Base-by-base conservation (phyloP, 2,797 vertebrate genomes). In the Petrocephalus schoutedeni region DNA sequence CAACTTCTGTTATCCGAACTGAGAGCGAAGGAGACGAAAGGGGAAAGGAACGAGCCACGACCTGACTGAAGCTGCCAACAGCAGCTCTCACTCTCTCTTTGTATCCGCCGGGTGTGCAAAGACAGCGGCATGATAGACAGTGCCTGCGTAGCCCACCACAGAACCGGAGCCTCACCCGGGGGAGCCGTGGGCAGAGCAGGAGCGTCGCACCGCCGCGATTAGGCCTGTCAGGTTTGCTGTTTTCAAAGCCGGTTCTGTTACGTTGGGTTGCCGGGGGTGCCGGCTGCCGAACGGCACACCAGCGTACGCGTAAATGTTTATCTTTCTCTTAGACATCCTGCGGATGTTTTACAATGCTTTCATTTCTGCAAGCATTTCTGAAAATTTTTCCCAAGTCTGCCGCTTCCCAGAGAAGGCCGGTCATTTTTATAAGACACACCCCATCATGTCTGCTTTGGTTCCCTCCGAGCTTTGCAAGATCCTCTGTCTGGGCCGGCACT, bases 1-100 rank as follows among this genome's bases (percentile, higher is more conserved):
- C 85, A 74, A 53, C 61, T 85, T 86, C 51, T 80, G 57, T 57
- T 51, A 61, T 61, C 86, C 71, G 0, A 83, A 88, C 87, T 12
- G 87, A 71, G 54, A 58, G 23, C 10, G 14, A 16, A 10, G 8
- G 23, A 86, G 84, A 89, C 77, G 85, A 87, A 80, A 49, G 36
- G 49, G 49, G 59, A 88, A 54, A 87, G 85, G 82, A 54, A 45
- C 0, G 71, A 87, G 32, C 3, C 4, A 1, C 8, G 14, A 83
- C 54, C 36, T 12, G 41, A 19, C 36, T n/a, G 57, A 82, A 14
- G 56, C 8, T 5, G 57, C 8, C 4, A 4, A 6, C 7, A 41
- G 53, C 14, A 16, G 12, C 77, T 19, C 54, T 14, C 4, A 41
- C 41, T 87, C 56, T 19, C 10, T 19, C 21, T 7, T 57, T 19